Conservation (phyloP, 2,113 vertebrate genomes). For the Hiodon alosoides region DNA sequence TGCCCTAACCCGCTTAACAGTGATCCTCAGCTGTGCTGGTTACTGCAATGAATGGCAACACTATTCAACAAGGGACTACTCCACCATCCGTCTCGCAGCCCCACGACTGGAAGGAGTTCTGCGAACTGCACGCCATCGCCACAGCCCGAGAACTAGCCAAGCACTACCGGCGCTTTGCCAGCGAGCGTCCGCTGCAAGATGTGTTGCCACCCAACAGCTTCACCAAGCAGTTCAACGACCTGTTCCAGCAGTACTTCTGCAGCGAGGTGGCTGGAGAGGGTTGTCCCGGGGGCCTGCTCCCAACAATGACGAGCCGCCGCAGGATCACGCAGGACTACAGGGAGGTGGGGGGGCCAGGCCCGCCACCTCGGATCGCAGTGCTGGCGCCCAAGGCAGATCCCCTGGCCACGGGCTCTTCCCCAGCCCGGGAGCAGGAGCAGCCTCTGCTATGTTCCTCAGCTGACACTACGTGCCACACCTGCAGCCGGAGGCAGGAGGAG, state of each 20-base stretch:
- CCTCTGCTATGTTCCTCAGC: conserved; percentile 38
- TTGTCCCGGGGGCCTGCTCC: conserved; percentile 29
- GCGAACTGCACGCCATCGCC: conserved; percentile 86
- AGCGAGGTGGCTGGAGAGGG: conserved; percentile 77
- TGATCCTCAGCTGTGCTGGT: conserved; percentile 66
- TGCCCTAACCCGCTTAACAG: conserved; percentile 53
- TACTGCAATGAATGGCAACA: conserved; percentile 94
- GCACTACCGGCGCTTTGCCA: conserved; percentile 84
- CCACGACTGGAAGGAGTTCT: conserved; percentile 93
- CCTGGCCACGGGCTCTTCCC: conserved; percentile 20
- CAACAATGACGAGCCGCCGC: conserved; percentile 51
- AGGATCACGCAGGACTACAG: conserved; percentile 80
- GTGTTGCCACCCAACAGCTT: conserved; percentile 82
- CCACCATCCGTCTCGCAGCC: conserved; percentile 52
- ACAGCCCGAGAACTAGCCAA: conserved; percentile 83
- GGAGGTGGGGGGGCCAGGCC: conserved; percentile 62
- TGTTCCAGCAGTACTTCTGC: conserved; percentile 91
- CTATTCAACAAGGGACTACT: conserved; percentile 71
- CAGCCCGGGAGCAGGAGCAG: conserved; percentile 52
- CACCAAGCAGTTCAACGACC: conserved; percentile 81
- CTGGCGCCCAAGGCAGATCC: conserved; percentile 49
- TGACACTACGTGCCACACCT: conserved; percentile 33
- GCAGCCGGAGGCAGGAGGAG: conserved; percentile 72
- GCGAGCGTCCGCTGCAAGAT: conserved; percentile 75
- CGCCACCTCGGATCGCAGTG: conserved; percentile 52